These are phyloP conservation scores for Morpho helenor DNA, from an alignment of 2,888 invertebrate genomes.

Conservation along the genomic window DNA sequence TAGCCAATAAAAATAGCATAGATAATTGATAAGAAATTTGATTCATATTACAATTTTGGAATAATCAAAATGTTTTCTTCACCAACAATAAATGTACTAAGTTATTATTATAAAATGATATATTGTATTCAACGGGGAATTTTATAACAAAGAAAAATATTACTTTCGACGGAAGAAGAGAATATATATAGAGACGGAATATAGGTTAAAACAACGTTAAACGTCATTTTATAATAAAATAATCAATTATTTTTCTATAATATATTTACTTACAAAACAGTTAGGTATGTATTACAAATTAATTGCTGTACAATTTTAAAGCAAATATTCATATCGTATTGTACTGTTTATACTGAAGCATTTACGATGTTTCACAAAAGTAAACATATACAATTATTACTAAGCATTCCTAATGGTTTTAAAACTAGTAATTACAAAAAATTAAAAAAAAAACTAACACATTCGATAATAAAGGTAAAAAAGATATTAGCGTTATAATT, in stretches of 20 bases:
- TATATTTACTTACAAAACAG: conserved; percentile 61
- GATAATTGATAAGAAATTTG: too few species aligned
- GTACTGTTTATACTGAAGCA: conserved; percentile 32
- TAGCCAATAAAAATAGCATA: too few species aligned
- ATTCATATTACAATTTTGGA: too few species aligned
- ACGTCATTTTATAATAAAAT: conserved; percentile 2
- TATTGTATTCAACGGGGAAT: too few species aligned
- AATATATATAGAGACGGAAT: too few species aligned
- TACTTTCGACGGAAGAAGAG: too few species aligned
- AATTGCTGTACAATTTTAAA: conserved; percentile 65
- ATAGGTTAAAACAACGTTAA: too few species aligned
- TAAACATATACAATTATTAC: conserved; percentile 9
- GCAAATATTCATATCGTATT: conserved; percentile 37
- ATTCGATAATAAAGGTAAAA: too few species aligned
- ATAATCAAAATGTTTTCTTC: too few species aligned
- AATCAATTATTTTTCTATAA: conserved; percentile 24
- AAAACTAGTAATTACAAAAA: conserved; percentile 4
- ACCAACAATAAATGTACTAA: too few species aligned
- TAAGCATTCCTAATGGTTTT: conserved; percentile 15
- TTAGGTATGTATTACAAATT: conserved; percentile 55
- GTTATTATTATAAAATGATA: too few species aligned
- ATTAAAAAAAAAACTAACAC: conserved; percentile 7
- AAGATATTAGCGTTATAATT: conserved; percentile 14
- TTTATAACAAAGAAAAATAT: too few species aligned
- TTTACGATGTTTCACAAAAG: conserved; percentile 1